Percentiles rank a stretch among this genome's conserved stretches.
Conservation (phyloP, 2,113 vertebrate genomes). For the Hippopotamus amphibius region DNA sequence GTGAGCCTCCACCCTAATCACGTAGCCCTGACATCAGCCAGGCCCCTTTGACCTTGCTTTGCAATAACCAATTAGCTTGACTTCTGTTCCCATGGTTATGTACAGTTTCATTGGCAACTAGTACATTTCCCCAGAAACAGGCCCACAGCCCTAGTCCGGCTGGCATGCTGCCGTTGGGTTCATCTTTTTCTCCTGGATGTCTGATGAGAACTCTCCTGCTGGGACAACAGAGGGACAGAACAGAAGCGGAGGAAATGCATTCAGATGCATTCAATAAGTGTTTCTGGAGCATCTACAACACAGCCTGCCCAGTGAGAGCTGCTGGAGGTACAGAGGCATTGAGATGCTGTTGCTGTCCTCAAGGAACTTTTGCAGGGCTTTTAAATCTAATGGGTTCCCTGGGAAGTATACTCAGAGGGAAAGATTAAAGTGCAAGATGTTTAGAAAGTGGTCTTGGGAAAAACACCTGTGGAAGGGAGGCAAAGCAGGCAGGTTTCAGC, state of each 20-base stretch:
- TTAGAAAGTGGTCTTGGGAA: background rate
- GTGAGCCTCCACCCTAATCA: background rate
- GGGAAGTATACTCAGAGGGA: background rate
- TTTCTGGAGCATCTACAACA: background rate
- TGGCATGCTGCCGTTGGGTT: background rate
- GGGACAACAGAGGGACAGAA: background rate
- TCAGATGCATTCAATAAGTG: background rate
- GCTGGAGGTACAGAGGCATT: background rate
- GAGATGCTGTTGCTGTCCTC: background rate
- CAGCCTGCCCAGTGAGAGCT: background rate
- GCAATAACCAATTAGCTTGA: background rate
- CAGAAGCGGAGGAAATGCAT: background rate
- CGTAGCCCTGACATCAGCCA: background rate
- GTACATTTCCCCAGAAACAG: conserved; percentile 21
- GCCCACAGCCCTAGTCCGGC: background rate
- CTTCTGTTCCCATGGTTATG: conserved; percentile 66
- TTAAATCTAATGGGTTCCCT: background rate
- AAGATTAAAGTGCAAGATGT: background rate
- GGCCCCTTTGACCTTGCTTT: background rate
- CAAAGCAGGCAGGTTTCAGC: accelerated
- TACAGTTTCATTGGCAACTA: conserved; percentile 44
- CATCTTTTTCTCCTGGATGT: background rate
- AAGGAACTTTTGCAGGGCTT: background rate
- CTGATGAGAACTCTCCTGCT: conserved; percentile 5
- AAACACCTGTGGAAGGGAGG: background rate